These are phyloP conservation scores for Nasonia vitripennis DNA, from an alignment of 1,140 invertebrate genomes.

Conservation along the genomic window DNA sequence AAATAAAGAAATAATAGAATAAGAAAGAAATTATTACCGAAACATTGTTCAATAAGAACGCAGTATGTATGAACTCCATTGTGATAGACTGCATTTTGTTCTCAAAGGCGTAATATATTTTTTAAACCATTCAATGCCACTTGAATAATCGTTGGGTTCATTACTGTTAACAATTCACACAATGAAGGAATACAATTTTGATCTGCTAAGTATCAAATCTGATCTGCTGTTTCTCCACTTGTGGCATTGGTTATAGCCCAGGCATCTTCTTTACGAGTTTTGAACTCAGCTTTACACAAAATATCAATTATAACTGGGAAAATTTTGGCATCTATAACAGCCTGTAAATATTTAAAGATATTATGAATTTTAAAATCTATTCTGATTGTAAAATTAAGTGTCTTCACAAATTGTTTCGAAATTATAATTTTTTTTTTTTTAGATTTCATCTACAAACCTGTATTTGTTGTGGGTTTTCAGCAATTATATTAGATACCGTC, in stretches of 20 bases:
- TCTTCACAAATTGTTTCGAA: no score
- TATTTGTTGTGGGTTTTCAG: slow-evolving; percentile 95
- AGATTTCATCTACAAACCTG: slow-evolving; percentile 76
- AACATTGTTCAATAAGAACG: slow-evolving; percentile 95
- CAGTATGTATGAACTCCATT: slow-evolving; percentile 92
- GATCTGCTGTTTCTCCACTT: slow-evolving; percentile 94
- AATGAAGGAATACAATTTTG: slow-evolving; percentile 94
- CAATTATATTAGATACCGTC: slow-evolving; percentile 99
- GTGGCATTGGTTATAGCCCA: slow-evolving; percentile 99
- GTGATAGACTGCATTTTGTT: slow-evolving; percentile 83
- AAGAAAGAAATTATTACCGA: slow-evolving; percentile 80
- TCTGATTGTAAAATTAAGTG: no score
- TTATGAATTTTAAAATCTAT: slow-evolving; percentile 43
- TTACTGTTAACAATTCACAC: slow-evolving; percentile 94
- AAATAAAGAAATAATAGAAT: no score
- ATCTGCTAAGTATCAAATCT: slow-evolving; percentile 85
- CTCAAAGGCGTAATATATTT: slow-evolving; percentile 95
- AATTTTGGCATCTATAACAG: slow-evolving; percentile 96
- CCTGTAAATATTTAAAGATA: slow-evolving; percentile 77
- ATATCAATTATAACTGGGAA: slow-evolving; percentile 95
- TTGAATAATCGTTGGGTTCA: slow-evolving; percentile 97
- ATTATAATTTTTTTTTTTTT: neutral
- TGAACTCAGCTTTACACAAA: slow-evolving; percentile 94
- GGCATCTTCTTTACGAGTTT: slow-evolving; percentile 96
- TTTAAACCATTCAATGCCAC: slow-evolving; percentile 97